These are phyloP conservation scores for Steatornis caripensis DNA, from an alignment of 2,113 vertebrate species.

Conservation along the genomic window DNA sequence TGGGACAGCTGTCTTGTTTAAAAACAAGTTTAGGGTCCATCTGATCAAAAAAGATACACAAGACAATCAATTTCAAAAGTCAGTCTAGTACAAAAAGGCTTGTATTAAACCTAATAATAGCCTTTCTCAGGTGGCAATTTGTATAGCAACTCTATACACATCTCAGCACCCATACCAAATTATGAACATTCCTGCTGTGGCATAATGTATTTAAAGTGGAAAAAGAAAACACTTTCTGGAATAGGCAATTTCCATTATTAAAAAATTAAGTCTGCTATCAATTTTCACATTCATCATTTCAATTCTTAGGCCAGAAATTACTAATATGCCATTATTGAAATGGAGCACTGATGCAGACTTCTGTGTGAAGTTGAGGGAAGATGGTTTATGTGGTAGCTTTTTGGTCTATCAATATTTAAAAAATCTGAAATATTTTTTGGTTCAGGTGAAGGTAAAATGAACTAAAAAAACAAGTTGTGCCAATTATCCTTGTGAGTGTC, in stretches of 20 bases:
- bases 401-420: background rate
- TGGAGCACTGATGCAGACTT: slow-evolving; percentile 32
- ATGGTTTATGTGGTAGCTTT: background rate
- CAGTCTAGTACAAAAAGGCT: background rate
- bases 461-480: background rate
- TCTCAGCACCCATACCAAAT: background rate
- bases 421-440: background rate
- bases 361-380: background rate
- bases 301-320: background rate
- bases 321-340: slow-evolving; percentile 28
- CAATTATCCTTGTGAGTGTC: background rate
- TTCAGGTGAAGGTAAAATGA: background rate
- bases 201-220: background rate
- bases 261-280: background rate
- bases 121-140: background rate
- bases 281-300: background rate
- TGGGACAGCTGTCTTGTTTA: slow-evolving; percentile 35
- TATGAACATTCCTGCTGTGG: background rate
- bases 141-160: background rate
- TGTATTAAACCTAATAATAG: background rate
- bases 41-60: background rate
- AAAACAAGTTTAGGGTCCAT: slow-evolving; percentile 26
- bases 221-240: background rate
- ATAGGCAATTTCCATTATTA: background rate
- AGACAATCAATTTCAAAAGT: background rate